phyloP scores from a whole-genome alignment of 2,113 vertebrate species.

The Thryonomys swinderianus region DNA sequence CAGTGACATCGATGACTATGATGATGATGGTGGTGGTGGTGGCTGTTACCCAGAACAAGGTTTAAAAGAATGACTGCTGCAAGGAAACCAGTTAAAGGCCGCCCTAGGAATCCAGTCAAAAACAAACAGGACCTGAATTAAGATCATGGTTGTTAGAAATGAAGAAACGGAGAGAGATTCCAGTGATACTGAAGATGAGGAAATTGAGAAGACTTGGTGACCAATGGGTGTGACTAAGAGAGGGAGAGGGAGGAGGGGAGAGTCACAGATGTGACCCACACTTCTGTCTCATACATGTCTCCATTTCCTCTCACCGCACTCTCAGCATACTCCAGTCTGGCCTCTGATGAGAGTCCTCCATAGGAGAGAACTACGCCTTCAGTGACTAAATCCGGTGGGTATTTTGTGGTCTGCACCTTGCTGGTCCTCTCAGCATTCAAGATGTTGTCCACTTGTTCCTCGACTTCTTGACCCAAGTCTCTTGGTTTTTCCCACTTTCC shows the following conservation, averaged over 20 bases:
- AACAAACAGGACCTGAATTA: neutral
- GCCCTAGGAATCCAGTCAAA: neutral
- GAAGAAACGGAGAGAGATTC: neutral
- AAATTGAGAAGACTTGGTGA: neutral
- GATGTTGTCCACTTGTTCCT: neutral
- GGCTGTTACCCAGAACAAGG: neutral
- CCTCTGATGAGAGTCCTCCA: neutral
- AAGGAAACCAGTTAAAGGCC: neutral
- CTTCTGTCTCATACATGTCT: neutral
- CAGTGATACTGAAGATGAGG: neutral
- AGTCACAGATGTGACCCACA: neutral
- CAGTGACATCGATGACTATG: too few relatives aligned
- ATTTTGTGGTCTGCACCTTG: neutral
- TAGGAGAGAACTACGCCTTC: neutral
- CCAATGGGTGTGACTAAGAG: neutral
- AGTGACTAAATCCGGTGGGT: neutral
- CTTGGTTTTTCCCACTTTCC: neutral
- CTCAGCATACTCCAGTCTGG: neutral
- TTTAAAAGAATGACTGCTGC: neutral
- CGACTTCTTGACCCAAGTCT: neutral
- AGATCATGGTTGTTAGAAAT: neutral
- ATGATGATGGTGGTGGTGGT: too few relatives aligned
- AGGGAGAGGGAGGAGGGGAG: neutral
- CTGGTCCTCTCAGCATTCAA: neutral
- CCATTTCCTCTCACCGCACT: neutral